Evolutionary conservation across 2,888 invertebrate species (phyloP).

Genomic region (Himalopsyche japonica): DNA sequence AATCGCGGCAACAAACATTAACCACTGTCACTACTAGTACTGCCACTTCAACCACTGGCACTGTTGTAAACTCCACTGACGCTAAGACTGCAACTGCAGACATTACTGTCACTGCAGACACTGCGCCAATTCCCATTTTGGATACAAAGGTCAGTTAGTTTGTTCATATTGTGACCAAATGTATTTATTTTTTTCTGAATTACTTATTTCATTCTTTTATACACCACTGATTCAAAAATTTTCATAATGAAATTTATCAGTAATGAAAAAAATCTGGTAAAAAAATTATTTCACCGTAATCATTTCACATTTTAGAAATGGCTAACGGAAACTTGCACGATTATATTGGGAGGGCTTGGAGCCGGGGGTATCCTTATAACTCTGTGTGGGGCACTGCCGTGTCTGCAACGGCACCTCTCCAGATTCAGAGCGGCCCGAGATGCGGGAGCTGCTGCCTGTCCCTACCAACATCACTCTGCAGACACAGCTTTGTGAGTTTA

Average conservation of each 20-base stretch:
- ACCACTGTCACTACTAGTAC: neutral
- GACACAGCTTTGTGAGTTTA: slow-evolving; percentile 62
- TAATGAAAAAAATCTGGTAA: neutral
- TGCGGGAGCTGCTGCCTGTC: slow-evolving; percentile 61
- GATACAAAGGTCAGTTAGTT: slow-evolving; percentile 44
- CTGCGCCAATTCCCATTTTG: slow-evolving; percentile 48
- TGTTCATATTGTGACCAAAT: too few species aligned
- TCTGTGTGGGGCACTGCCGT: slow-evolving; percentile 78
- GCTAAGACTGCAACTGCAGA: slow-evolving; percentile 34
- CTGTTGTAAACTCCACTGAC: slow-evolving; percentile 44
- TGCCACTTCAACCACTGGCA: neutral
- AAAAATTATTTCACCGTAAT: neutral
- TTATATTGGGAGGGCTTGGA: slow-evolving; percentile 76
- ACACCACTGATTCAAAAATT: too few species aligned
- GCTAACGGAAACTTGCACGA: slow-evolving; percentile 76
- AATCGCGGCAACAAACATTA: neutral
- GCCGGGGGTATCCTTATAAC: slow-evolving; percentile 82
- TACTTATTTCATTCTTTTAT: too few species aligned
- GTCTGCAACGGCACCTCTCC: slow-evolving; percentile 59
- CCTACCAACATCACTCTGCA: slow-evolving; percentile 74
- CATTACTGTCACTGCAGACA: slow-evolving; percentile 38
- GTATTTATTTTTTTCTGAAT: too few species aligned
- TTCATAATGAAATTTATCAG: too few species aligned
- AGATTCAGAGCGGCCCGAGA: slow-evolving; percentile 66
- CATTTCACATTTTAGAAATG: slow-evolving; percentile 62